Evolutionary conservation across 1,140 invertebrate genomes (phyloP).

Genomic region (Zaprionus ghesquierei): DNA sequence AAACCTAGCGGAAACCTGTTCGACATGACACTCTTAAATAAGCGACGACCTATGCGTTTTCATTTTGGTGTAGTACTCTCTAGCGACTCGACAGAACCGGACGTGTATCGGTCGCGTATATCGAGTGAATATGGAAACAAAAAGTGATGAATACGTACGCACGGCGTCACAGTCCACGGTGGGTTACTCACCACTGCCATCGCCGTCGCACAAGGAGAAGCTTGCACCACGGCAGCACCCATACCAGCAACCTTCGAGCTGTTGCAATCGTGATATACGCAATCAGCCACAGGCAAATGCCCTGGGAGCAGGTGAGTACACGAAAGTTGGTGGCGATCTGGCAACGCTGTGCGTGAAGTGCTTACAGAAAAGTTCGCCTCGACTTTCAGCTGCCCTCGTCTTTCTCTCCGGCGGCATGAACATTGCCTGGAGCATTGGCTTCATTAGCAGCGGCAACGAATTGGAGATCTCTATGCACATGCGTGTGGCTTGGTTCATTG

Average conservation of each 20-base stretch:
- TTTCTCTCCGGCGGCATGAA: constrained; percentile 64
- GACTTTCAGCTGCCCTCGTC: constrained; percentile 43
- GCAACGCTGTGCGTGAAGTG: neutral
- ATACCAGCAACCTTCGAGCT: constrained; percentile 13
- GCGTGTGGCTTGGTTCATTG: constrained; percentile 58
- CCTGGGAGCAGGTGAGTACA: constrained; percentile 49
- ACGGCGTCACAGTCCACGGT: constrained; percentile 39
- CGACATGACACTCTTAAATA: constrained; percentile 14
- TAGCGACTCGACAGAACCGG: constrained; percentile 33
- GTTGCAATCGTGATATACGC: constrained; percentile 57
- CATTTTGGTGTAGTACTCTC: constrained; percentile 29
- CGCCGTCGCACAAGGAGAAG: neutral
- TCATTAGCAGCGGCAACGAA: constrained; percentile 22
- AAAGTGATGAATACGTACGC: constrained; percentile 12
- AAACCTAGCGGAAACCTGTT: constrained; percentile 38
- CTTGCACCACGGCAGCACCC: neutral
- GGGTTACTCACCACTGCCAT: constrained; percentile 28
- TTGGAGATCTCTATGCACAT: constrained; percentile 39
- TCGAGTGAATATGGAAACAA: constrained; percentile 12
- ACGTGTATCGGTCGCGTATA: constrained; percentile 10
- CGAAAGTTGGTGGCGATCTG: neutral
- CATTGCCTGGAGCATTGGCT: constrained; percentile 73
- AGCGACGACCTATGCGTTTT: neutral
- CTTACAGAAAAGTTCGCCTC: neutral
- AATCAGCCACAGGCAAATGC: constrained; percentile 69